Evolutionary conservation across 2,113 vertebrate genomes (phyloP), one percentile per base, ranked within the genome.

Genomic region (Scomber colias): DNA sequence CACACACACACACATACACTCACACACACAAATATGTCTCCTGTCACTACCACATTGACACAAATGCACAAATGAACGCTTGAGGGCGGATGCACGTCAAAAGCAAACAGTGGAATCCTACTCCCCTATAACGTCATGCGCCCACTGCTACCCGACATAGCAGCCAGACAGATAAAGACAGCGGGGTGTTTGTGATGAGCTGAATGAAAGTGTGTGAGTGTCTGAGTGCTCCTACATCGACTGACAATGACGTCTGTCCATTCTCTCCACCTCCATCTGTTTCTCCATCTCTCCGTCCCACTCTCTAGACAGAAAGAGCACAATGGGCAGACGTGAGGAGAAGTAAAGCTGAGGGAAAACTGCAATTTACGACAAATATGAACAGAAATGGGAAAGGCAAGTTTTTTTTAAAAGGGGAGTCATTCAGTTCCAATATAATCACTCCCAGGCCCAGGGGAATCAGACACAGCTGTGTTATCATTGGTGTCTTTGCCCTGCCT

Each of bases 391-490:
- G 17, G 60, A 48, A 75, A 79, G 44, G 27, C 31, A 83, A 78
- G 67, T 27, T 27, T 27, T 27, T 27, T 27, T 27, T 2, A 48
- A 76, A 87, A 70, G 57, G 15, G 66, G 30, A 65, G 71, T 51
- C 71, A 64, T 91, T 93, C 75, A 81, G 83, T 65, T 85, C 49
- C 60, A 71, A 45, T 60, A 10, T 86, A 89, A 94, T 93, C 71
- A 71, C 70, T 86, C 57, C 91, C 87, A 91, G 89, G 54, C 83
- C 40, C 70, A 56, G 55, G 71, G 83, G 83, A 85, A 83, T 89
- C 62, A 82, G 49, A 75, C 85, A 48, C 89, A 93, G 92, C 91
- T 94, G 92, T 94, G 93, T 93, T 93, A 88, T 91, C 84, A 60
- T 88, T 90, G 84, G 89, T 90, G 90, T 93, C 92, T 88, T 60